Base-by-base conservation (phyloP, 2,113 vertebrate genomes). In the Caloenas nicobarica region DNA sequence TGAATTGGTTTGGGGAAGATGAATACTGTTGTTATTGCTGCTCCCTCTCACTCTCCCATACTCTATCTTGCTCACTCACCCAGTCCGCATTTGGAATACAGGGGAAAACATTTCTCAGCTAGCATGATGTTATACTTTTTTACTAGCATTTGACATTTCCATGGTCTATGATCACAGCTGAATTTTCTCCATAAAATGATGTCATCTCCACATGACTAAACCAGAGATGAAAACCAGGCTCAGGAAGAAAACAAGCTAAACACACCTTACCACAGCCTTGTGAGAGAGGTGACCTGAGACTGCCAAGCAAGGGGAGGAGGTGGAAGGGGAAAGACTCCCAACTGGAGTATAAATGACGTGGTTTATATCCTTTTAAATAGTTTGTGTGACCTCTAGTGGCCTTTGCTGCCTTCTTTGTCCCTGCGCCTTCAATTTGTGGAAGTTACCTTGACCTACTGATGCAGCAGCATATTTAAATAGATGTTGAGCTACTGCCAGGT, bases 171-270 rank as follows among this genome's bases (percentile, higher is more conserved):
- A 82, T 79, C 93, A 92, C 60, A 81, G 60, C 23, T 7, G 46
- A 97, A 96, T 97, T 97, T 97, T 96, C 80, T 85, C 40, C 70
- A 93, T 72, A 60, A 77, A 96, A 76, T 50, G 72, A 83, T 95
- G 87, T 10, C 22, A 73, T 94, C 91, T 85, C 81, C 78, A 89
- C 54, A 83, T 94, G 82, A 96, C 57, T 89, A 83, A 93, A 90
- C 16, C 29, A 79, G 78, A 96, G 74, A 17, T 81, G 68, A 82
- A 81, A 46, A 57, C 89, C 61, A 29, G 58, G 16, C 19, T 51
- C 12, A 53, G 85, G 56, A 72, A 64, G 51, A 77, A 89, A 88
- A 74, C 17, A 91, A 64, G 38, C 31, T 71, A 65, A 91, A 70
- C 26, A 74, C 33, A 33, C 40, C 56, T 91, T 80, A 70, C 53